Evolutionary conservation across 2,888 invertebrate genomes (phyloP), one percentile per base, ranked within the genome.

Genomic region (Drosophila leonis): DNA sequence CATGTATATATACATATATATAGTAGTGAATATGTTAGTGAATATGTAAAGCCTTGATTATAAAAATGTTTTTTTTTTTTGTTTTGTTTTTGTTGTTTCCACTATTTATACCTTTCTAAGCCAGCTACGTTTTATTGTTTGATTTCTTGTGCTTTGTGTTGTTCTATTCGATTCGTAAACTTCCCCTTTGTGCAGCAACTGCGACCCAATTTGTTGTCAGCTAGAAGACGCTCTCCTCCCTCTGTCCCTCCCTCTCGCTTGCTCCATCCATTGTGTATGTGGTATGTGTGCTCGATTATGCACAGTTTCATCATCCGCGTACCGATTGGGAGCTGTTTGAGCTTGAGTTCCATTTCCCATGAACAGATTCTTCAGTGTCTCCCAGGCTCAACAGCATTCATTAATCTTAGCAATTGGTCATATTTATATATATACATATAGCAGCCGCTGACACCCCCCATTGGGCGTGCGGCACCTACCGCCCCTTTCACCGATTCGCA

Each of bases 381-480:
- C 61, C 62, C 62, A 56, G 42, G 67, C 70, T 78, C 71, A 65
- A 49, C 60, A 29, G 29, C 54, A 57, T 71, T 81, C 83, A 84
- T 84, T 88, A 88, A 84, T 84, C 81, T 86, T 83, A 70, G 20
- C 24, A 51, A 65, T 72, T 68, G 44, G 42, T 41, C 31, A 42
- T 31, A 35, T 18, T 4, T 24, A 37, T 37, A 52, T 52, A 37
- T 4, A 20, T 20, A 35, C 15, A 51, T 8, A 33, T n/a, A 15
- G 24, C 4, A 27, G n/a, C 46, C 46, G 46, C 27, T n/a, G n/a
- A n/a, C 15, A 46, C 66, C 63, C 72, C 65, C 75, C 39, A 59
- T 65, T 56, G 74, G 49, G 44, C 39, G 67, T 49, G 37, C 31
- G 48, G 31, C 31, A 39, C 24, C 24, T 24, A 12, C 56, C 29